Conservation (phyloP, 1,140 invertebrate species). For the Drosophila arawakana region DNA sequence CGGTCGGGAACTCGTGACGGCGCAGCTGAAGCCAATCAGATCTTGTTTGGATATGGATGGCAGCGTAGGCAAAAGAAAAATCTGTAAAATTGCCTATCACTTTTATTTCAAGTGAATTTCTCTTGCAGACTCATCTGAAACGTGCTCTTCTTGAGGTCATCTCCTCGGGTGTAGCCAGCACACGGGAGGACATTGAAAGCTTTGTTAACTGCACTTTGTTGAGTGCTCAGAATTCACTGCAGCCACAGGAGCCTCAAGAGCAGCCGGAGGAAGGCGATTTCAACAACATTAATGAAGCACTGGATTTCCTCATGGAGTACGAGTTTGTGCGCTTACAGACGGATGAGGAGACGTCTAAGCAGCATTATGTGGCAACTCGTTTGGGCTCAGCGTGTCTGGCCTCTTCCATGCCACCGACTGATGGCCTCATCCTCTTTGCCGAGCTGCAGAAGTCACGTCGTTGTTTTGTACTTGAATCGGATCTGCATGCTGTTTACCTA, state of each 20-base stretch:
- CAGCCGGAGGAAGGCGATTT: conserved; percentile 30
- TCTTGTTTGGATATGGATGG: conserved; percentile 92
- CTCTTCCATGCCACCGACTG: conserved; percentile 96
- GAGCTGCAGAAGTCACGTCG: conserved; percentile 96
- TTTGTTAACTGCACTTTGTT: conserved; percentile 94
- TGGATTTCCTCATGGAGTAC: conserved; percentile 86
- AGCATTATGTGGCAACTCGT: conserved; percentile 91
- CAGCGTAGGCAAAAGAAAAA: conserved; percentile 85
- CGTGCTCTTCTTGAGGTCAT: conserved; percentile 92
- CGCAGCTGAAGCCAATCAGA: conserved; percentile 89
- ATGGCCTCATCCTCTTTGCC: conserved; percentile 94
- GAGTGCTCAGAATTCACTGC: conserved; percentile 64
- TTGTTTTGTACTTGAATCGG: conserved; percentile 96
- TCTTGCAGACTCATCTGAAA: conserved; percentile 84
- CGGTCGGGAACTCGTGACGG: conserved; percentile 89
- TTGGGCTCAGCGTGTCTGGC: conserved; percentile 96
- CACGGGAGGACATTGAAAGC: conserved; percentile 89
- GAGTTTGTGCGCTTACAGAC: conserved; percentile 87
- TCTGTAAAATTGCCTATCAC: not conserved
- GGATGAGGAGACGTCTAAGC: conserved; percentile 83
- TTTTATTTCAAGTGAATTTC: not conserved
- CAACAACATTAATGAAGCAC: conserved; percentile 66
- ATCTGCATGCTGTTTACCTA: conserved; percentile 97
- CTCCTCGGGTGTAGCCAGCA: conserved; percentile 93
- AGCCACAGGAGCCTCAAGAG: not conserved